These are phyloP conservation scores for Micrastur ruficollis DNA, from an alignment of 2,797 vertebrate genomes.

Conservation along the genomic window DNA sequence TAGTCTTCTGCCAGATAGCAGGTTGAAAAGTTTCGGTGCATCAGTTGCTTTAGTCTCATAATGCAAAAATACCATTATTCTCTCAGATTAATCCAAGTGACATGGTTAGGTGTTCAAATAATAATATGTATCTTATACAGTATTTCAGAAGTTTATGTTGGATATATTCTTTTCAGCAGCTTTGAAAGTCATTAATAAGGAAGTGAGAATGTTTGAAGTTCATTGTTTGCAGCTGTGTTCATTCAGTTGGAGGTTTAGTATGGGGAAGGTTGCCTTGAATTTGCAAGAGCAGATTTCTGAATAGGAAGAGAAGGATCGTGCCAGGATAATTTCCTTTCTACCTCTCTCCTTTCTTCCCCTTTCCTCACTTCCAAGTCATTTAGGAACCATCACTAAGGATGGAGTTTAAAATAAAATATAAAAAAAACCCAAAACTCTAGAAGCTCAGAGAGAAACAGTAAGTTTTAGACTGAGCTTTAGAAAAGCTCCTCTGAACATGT, in stretches of 20 bases:
- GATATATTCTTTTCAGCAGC: neutral
- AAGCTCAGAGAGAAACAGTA: neutral
- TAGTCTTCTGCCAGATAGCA: neutral
- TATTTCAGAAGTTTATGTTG: neutral
- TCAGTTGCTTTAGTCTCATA: neutral
- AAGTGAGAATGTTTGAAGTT: neutral
- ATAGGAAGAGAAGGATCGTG: neutral
- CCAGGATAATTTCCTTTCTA: neutral
- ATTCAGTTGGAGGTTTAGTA: neutral
- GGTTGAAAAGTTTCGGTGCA: neutral
- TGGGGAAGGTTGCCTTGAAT: neutral
- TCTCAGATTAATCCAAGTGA: neutral
- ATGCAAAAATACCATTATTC: neutral
- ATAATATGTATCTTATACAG: neutral
- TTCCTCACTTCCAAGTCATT: neutral
- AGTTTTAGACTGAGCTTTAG: neutral
- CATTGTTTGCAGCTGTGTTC: neutral
- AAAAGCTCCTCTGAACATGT: neutral
- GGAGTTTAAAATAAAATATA: neutral
- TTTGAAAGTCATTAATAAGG: neutral
- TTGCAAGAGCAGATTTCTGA: neutral
- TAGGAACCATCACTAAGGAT: neutral
- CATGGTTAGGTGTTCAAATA: neutral
- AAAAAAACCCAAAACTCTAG: neutral
- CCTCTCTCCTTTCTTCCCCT: neutral